phyloP scores from a whole-genome alignment of 2,888 invertebrate genomes.

The Eucera pruinosa region DNA sequence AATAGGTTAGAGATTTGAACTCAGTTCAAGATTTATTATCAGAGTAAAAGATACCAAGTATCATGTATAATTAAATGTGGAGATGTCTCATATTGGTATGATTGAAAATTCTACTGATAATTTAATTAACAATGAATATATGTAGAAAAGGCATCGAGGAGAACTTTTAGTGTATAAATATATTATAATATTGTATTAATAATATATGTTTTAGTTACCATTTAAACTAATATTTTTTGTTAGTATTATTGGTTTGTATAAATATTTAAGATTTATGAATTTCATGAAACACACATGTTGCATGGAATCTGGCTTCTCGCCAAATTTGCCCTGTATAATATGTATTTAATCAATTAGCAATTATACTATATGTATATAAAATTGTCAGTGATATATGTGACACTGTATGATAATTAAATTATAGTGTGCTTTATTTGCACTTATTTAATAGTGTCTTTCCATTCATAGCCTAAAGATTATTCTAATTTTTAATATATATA shows the following conservation, averaged over 20 bases:
- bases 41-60: background rate
- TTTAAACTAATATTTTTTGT: conserved; percentile 5
- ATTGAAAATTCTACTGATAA: background rate
- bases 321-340: conserved; percentile 27
- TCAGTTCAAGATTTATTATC: background rate
- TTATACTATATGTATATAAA: conserved; percentile 29
- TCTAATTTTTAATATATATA: conserved; percentile 14
- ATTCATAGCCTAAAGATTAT: conserved; percentile 18
- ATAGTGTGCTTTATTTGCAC: conserved; percentile 17
- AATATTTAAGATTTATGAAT: conserved; percentile 5
- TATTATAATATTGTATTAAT: conserved; percentile 1
- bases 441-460: conserved; percentile 23
- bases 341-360: conserved; percentile 34
- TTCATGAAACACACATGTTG: background rate
- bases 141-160: background rate
- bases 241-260: conserved; percentile 33
- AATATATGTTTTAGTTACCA: background rate
- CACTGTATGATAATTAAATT: conserved; percentile 25
- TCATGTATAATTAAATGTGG: background rate
- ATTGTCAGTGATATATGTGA: conserved; percentile 12
- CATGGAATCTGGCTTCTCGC: background rate
- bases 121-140: background rate
- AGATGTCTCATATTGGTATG: background rate
- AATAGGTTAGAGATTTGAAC: conserved; percentile 13
- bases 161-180: conserved; percentile 20